Evolutionary conservation across 2,797 vertebrate genomes (phyloP).

Genomic region (Sebastes wilsoni): DNA sequence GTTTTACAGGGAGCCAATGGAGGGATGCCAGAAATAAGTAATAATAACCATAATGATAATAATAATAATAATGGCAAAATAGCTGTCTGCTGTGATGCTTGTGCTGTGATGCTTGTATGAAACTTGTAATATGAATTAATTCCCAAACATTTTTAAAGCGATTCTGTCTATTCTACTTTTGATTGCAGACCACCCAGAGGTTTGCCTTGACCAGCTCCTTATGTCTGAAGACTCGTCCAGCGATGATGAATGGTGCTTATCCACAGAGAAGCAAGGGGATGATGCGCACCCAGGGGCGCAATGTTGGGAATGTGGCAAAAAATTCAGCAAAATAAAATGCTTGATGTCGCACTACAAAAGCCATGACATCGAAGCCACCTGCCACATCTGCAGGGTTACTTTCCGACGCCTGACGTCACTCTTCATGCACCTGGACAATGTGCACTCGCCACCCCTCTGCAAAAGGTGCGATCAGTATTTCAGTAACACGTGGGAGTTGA

Average conservation of each 20-base stretch:
- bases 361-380: conserved; percentile 58
- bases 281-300: background rate
- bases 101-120: background rate
- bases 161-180: conserved; percentile 5
- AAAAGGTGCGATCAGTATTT: conserved; percentile 49
- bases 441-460: conserved; percentile 57
- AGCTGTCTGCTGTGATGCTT: background rate
- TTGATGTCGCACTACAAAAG: conserved; percentile 63
- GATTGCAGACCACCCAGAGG: conserved; percentile 60
- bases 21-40: no score
- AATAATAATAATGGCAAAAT: background rate
- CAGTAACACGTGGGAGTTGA: conserved; percentile 67
- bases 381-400: conserved; percentile 67
- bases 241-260: conserved; percentile 57
- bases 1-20: no score
- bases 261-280: background rate
- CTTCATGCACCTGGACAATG: conserved; percentile 67
- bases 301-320: conserved; percentile 74
- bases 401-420: conserved; percentile 67
- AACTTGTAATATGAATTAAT: background rate
- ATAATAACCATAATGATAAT: background rate
- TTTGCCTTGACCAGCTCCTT: conserved; percentile 22
- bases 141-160: background rate
- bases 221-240: conserved; percentile 72
- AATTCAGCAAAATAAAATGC: conserved; percentile 25